phyloP scores from a whole-genome alignment of 2,797 vertebrate species.

The Urosaurus nigricauda region DNA sequence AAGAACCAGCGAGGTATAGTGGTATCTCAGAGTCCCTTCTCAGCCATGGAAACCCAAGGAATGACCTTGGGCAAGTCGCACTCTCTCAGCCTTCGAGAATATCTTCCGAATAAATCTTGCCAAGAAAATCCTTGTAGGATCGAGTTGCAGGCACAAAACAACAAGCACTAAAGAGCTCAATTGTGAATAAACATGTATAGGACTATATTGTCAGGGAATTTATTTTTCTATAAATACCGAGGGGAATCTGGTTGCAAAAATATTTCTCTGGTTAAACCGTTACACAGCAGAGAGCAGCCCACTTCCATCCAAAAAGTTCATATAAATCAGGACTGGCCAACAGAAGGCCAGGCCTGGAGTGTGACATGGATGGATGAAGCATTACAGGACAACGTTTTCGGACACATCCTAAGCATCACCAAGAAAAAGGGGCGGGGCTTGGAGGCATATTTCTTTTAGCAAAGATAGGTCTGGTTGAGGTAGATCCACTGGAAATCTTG shows the following conservation, averaged over 20 bases:
- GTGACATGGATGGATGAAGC: neutral
- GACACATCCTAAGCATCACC: neutral
- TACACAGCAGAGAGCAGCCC: no score
- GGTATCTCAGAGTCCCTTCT: no score
- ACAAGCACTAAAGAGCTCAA: neutral
- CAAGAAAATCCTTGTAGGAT: no score
- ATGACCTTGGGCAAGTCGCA: no score
- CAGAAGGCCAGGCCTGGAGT: neutral
- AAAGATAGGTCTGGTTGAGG: neutral
- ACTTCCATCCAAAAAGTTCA: neutral
- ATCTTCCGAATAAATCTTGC: no score
- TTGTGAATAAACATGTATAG: neutral
- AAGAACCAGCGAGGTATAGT: neutral
- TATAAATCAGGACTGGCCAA: neutral
- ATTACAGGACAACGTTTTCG: neutral
- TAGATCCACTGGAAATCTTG: neutral
- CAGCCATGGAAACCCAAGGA: no score
- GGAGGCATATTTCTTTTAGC: no score
- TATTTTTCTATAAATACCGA: neutral
- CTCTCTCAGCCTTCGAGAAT: no score
- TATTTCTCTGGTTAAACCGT: neutral
- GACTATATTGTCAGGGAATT: neutral
- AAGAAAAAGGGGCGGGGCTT: neutral
- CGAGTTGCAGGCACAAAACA: no score
- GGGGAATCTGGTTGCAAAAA: neutral